Conservation (phyloP, 1,140 invertebrate species). For the Listronotus oregonensis region DNA sequence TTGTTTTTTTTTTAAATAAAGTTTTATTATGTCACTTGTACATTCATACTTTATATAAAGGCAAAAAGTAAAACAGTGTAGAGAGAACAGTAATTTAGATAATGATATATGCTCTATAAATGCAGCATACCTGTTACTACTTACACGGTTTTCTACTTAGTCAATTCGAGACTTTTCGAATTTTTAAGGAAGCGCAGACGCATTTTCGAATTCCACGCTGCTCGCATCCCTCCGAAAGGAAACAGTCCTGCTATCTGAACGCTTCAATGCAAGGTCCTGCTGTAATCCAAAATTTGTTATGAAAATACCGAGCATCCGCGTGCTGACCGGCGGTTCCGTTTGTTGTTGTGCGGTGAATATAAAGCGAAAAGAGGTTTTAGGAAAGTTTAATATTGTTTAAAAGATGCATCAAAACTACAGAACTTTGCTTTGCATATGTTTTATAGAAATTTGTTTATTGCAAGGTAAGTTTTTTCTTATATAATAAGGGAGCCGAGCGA, state of each 20-base stretch:
- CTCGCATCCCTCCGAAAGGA: conserved; percentile 9
- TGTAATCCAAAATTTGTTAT: conserved; percentile 7
- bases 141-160: neutral
- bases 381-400: too few relatives aligned
- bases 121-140: neutral
- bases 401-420: too few relatives aligned
- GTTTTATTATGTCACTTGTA: too few relatives aligned
- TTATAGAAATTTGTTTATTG: too few relatives aligned
- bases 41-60: too few relatives aligned
- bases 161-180: neutral
- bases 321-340: neutral
- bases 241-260: conserved; percentile 16
- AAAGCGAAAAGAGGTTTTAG: neutral
- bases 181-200: conserved; percentile 25
- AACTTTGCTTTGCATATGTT: too few relatives aligned
- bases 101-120: too few relatives aligned
- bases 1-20: too few relatives aligned
- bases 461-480: too few relatives aligned
- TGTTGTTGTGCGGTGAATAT: neutral
- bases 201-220: conserved; percentile 15
- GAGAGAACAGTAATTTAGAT: too few relatives aligned
- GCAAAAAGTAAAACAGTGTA: too few relatives aligned
- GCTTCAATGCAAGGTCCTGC: neutral
- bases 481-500: too few relatives aligned
- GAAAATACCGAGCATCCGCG: neutral